Percentiles rank a stretch among this genome's conserved stretches.
These are phyloP conservation scores for Drosophila meridionalis DNA, from an alignment of 2,888 invertebrate genomes.

Conservation along the genomic window DNA sequence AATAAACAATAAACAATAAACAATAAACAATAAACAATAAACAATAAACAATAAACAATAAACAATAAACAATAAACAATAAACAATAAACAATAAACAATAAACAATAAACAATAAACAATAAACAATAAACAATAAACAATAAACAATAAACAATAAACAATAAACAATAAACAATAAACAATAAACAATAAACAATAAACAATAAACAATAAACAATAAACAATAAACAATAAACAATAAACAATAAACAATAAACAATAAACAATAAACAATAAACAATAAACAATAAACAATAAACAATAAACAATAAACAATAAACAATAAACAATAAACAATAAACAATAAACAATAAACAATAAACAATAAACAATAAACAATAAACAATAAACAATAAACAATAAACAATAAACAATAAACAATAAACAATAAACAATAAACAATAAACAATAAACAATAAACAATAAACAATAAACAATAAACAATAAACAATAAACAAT, in stretches of 20 bases:
- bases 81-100: conserved; percentile 8
- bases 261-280: conserved; percentile 7
- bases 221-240: conserved; percentile 7
- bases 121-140: conserved; percentile 8
- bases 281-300: conserved; percentile 8
- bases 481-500: conserved; percentile 8
- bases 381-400: conserved; percentile 6
- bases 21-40: conserved; percentile 8
- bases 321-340: conserved; percentile 7
- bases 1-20: conserved; percentile 8
- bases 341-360: conserved; percentile 7
- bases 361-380: conserved; percentile 7
- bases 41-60: conserved; percentile 8
- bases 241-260: conserved; percentile 7
- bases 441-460: conserved; percentile 8
- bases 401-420: conserved; percentile 7
- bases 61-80: conserved; percentile 8
- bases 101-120: conserved; percentile 8
- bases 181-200: conserved; percentile 7
- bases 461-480: conserved; percentile 8
- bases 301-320: conserved; percentile 7
- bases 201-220: conserved; percentile 8
- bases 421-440: conserved; percentile 8
- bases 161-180: conserved; percentile 9
- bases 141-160: conserved; percentile 7